These are phyloP conservation scores for Chondrosia reniformis DNA, from an alignment of 37 sponge, comb jelly and placozoan species.

Conservation along the genomic window DNA sequence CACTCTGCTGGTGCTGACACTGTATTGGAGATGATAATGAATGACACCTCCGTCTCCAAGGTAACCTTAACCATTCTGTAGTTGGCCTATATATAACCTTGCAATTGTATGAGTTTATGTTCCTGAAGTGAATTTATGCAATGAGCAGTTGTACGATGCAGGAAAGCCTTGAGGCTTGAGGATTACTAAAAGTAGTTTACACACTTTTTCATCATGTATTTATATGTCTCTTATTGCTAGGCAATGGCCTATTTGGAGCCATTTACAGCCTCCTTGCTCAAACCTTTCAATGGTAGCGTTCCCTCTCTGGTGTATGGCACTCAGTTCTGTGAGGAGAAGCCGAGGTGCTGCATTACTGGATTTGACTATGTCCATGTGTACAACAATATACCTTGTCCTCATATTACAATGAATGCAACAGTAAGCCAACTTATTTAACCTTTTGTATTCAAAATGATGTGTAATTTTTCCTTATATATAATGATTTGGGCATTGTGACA, in stretches of 20 bases:
- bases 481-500: conserved; percentile 67
- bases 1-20: conserved; percentile 51
- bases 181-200: too few relatives aligned
- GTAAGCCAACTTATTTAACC: too few relatives aligned
- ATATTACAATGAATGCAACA: conserved; percentile 46
- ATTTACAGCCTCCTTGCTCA: conserved; percentile 23
- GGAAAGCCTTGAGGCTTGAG: too few relatives aligned
- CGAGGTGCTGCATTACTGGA: conserved; percentile 29
- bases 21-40: conserved; percentile 37
- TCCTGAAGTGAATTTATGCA: too few relatives aligned
- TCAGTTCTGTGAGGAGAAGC: conserved; percentile 37
- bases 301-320: conserved; percentile 56
- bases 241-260: conserved; percentile 62
- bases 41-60: conserved; percentile 40
- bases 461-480: background rate
- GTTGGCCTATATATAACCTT: too few relatives aligned
- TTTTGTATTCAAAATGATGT: too few relatives aligned
- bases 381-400: conserved; percentile 38
- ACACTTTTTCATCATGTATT: too few relatives aligned
- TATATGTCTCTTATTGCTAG: too few relatives aligned
- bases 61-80: background rate
- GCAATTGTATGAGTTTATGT: too few relatives aligned
- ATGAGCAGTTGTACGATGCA: too few relatives aligned
- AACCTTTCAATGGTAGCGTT: conserved; percentile 32
- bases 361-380: conserved; percentile 50